Evolutionary conservation across 2,113 vertebrate genomes (phyloP), one percentile per base, ranked within the genome.

Genomic region (Marcusenius ussheri): DNA sequence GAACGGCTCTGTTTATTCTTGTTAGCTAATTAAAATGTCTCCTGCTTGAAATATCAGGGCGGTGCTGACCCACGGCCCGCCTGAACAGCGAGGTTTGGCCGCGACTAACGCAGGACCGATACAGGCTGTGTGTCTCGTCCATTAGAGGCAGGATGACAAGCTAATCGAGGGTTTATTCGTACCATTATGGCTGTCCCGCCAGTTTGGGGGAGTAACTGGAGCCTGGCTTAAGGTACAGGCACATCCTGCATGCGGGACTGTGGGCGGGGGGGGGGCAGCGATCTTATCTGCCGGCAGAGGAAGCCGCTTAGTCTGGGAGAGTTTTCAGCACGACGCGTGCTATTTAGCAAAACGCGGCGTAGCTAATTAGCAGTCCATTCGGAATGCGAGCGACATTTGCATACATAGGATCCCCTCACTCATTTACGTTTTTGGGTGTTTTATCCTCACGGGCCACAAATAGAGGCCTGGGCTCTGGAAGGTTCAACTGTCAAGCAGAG

Each of bases 291-390:
- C 88, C 89, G 88, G 88, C 62, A 66, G 51, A 66, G 50, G 51
- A 90, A 90, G 62, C 84, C 24, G 21, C 88, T 58, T 7, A 45
- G 58, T 89, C 74, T 89, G 89, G 58, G 91, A 92, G 83, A 47
- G 53, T 90, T 90, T 89, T 91, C 89, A 89, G 90, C 31, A 77
- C 45, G 88, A 84, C 56, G 35, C 45, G n/a, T 84, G 89, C 83
- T 91, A 88, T 92, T 91, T 91, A 91, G 90, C 66, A 89, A 92
- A 88, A 88, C 49, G 39, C 58, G 31, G 46, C 24, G 88, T 83
- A 74, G 77, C 21, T 24, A 45, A 91, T 90, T 51, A 93, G 89
- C 58, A 88, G 87, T 45, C 74, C 5, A 1, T 39, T 42, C 39
- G 87, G 62, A 53, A 89, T 27, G 80, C 3, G 83, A 89, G 88